These are phyloP conservation scores for Pseudorasbora parva DNA, from an alignment of 2,113 vertebrate genomes.

Conservation along the genomic window DNA sequence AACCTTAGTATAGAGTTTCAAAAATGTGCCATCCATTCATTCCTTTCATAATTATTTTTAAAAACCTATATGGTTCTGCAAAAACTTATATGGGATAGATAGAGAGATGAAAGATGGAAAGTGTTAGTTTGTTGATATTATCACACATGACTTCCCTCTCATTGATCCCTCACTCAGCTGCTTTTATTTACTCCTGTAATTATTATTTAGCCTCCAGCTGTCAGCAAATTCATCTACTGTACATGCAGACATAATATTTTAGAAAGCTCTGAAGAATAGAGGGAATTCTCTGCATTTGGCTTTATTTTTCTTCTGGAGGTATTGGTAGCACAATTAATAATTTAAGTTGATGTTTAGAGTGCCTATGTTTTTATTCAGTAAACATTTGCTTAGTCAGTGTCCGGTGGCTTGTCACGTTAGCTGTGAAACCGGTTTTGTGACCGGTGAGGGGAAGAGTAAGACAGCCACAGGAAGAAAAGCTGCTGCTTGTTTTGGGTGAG, in stretches of 20 bases:
- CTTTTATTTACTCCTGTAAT: background rate
- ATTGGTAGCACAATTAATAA: background rate
- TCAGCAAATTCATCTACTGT: background rate
- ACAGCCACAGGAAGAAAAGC: slow-evolving; percentile 1
- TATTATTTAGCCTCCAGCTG: background rate
- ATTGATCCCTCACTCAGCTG: background rate
- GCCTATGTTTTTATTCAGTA: background rate
- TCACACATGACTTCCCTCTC: background rate
- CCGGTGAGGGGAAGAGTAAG: background rate
- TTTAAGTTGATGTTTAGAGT: background rate
- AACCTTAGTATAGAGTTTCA: background rate
- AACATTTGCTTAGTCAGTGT: background rate
- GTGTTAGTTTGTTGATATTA: background rate
- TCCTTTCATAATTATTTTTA: background rate
- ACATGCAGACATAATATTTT: too few relatives aligned
- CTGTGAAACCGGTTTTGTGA: slow-evolving; percentile 19
- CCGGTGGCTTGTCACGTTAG: background rate
- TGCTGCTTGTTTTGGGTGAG: background rate
- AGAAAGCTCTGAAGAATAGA: too few relatives aligned
- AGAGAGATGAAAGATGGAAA: background rate
- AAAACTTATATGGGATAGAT: background rate
- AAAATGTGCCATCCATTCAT: background rate
- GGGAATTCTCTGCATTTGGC: background rate
- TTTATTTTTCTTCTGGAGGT: background rate
- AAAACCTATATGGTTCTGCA: background rate